phyloP scores from a whole-genome alignment of 2,888 invertebrate genomes.

The Lithophane socia region DNA sequence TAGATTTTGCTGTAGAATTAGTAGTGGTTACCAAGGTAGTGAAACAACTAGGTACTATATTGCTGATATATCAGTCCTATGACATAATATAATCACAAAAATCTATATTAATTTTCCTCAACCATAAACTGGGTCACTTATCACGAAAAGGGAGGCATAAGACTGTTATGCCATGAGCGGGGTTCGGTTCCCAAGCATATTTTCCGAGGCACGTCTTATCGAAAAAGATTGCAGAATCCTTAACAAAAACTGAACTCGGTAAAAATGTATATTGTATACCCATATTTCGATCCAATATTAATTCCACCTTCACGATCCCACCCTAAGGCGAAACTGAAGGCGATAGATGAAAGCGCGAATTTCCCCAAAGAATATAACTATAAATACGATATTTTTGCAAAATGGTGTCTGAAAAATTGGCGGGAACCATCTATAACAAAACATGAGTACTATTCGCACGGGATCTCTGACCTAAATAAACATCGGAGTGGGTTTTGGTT shows the following conservation, averaged over 20 bases:
- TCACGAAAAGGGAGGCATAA: constrained; percentile 15
- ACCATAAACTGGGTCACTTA: constrained; percentile 1
- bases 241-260: constrained; percentile 45
- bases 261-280: constrained; percentile 20
- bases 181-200: constrained; percentile 18
- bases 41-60: not conserved
- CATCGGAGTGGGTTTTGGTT: constrained; percentile 34
- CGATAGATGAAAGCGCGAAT: constrained; percentile 53
- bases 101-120: not conserved
- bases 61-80: not conserved
- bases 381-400: constrained; percentile 48
- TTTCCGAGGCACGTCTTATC: constrained; percentile 27
- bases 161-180: not conserved
- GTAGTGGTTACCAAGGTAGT: not conserved
- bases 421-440: constrained; percentile 45
- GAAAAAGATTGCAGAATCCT: constrained; percentile 52
- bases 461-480: constrained; percentile 65
- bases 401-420: constrained; percentile 44
- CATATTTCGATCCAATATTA: constrained; percentile 50
- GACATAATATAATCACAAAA: not conserved
- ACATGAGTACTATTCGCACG: constrained; percentile 42
- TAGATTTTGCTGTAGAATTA: not conserved
- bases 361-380: constrained; percentile 60
- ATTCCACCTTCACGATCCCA: constrained; percentile 37
- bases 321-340: constrained; percentile 46